Base-by-base conservation (phyloP, 2,113 vertebrate genomes). In the Gavia stellata region DNA sequence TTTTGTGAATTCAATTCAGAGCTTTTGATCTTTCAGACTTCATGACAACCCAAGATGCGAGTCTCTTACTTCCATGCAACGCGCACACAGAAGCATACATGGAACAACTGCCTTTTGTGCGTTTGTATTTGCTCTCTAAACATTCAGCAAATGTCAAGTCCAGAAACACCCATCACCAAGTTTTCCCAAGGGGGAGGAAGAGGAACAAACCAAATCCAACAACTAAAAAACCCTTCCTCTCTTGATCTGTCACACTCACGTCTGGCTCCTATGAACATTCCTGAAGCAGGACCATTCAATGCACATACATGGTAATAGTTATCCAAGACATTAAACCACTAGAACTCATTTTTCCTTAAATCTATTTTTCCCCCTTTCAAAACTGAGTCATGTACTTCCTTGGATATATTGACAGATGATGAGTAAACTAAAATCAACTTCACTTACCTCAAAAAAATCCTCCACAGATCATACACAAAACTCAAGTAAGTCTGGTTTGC, bases 31-130 rank as follows among this genome's bases (percentile, higher is more conserved):
- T 53, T 62, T 85, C 25, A 65, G 34, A 49, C 6, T 33, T 75
- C 8, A 15, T 1, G 29, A 14, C 10, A 77, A 56, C 1, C 0
- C 2, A 26, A 79, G 28, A n/a, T 33, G 44, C 0, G 1, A 28
- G 14, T 34, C 55, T 15, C 1, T 0, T 24, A 34, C 9, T 52
- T 45, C 74, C 53, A 49, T 3, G 17, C 34, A 62, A 67, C 2
- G 4, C 2, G 4, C 52, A 79, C 55, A 63, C 9, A 62, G 5
- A 18, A 56, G n/a, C 21, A 21, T 1, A 10, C 10, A 47, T 15
- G 15, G 13, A 80, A 65, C 11, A 31, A 72, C 16, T 38, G 34
- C 56, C 34, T 38, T 36, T 1, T 14, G n/a, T 26, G 58, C 2
- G 0, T 34, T 33, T 65, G 29, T 38, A n/a, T 63, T 74, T 87